These are phyloP conservation scores for Cheilosia grossa DNA, from an alignment of 2,888 invertebrate species.

Conservation along the genomic window DNA sequence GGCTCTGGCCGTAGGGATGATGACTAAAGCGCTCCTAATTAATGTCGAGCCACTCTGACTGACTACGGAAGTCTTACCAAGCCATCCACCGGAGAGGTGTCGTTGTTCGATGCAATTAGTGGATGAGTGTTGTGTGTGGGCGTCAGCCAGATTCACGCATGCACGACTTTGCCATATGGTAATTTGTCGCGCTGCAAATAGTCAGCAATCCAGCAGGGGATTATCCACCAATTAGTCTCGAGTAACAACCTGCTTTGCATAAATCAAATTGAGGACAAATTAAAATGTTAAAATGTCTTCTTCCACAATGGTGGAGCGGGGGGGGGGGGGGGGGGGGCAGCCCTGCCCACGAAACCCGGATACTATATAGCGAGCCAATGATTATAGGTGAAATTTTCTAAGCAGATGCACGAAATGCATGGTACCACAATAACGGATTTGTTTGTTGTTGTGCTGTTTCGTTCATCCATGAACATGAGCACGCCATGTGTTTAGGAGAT, in stretches of 20 bases:
- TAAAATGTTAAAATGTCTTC: constrained; percentile 77
- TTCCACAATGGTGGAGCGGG: constrained; percentile 36
- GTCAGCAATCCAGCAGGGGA: constrained; percentile 58
- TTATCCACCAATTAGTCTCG: constrained; percentile 74
- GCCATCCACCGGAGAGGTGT: constrained; percentile 49
- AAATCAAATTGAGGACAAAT: constrained; percentile 77
- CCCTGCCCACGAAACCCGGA: constrained; percentile 64
- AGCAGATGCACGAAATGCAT: constrained; percentile 74
- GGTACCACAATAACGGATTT: constrained; percentile 63
- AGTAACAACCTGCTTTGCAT: constrained; percentile 73
- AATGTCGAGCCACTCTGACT: constrained; percentile 40
- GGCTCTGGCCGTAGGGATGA: constrained; percentile 38
- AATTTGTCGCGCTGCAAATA: constrained; percentile 67
- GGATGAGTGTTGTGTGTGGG: constrained; percentile 70
- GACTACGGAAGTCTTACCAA: constrained; percentile 22
- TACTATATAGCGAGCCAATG: constrained; percentile 61
- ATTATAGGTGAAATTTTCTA: constrained; percentile 71
- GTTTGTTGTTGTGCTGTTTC: constrained; percentile 47
- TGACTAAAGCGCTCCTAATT: constrained; percentile 67
- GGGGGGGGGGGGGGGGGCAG: background rate
- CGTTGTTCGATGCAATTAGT: constrained; percentile 70
- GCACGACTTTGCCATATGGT: constrained; percentile 74
- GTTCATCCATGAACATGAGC: constrained; percentile 69
- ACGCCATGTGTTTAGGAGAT: constrained; percentile 70
- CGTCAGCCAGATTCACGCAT: constrained; percentile 74